These are phyloP conservation scores for Panthera leo DNA, from an alignment of 2,113 vertebrate species.

Conservation along the genomic window DNA sequence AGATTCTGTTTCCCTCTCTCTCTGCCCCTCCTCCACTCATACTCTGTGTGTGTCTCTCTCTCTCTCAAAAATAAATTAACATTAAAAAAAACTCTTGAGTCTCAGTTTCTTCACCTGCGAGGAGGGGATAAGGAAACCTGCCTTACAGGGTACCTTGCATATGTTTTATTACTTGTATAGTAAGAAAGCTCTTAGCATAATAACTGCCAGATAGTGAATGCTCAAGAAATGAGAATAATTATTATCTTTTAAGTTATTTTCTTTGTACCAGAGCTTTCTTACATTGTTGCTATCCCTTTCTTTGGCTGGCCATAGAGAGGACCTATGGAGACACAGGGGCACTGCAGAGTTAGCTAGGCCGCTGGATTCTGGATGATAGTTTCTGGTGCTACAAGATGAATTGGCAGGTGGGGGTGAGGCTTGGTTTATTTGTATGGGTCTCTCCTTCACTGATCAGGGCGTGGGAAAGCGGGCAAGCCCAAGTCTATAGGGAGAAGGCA, in stretches of 20 bases:
- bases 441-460: neutral
- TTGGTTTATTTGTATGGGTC: neutral
- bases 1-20: too few relatives aligned
- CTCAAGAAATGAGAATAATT: neutral
- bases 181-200: neutral
- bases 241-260: neutral
- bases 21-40: too few relatives aligned
- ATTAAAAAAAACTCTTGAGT: neutral
- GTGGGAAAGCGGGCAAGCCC: neutral
- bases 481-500: neutral
- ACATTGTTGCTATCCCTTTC: neutral
- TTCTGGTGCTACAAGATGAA: neutral
- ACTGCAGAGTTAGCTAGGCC: neutral
- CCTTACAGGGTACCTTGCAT: neutral
- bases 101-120: neutral
- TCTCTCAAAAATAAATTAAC: too few relatives aligned
- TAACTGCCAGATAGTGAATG: neutral
- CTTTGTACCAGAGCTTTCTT: neutral
- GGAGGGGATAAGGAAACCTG: neutral
- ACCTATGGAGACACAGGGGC: neutral
- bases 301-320: neutral
- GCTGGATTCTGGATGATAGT: neutral
- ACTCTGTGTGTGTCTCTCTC: too few relatives aligned
- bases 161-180: neutral
- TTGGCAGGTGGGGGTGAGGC: neutral